Percentiles rank a stretch among this genome's conserved stretches.
Conservation (phyloP, 92 coral and sea anemone genomes). For the Porites divaricata region DNA sequence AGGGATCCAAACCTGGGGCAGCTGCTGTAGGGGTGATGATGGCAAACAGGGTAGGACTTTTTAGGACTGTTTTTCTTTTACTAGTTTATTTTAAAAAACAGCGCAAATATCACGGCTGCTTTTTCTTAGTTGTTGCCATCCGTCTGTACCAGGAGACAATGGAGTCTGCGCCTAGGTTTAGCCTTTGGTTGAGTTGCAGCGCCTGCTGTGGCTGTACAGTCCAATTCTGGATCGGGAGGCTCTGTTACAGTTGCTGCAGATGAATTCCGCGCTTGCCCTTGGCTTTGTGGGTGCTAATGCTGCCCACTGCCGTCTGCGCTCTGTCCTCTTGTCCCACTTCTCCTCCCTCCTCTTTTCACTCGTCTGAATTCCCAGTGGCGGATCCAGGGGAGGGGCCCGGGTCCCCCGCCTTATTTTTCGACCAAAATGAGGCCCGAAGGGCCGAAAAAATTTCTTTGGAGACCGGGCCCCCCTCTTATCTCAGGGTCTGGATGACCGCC, state of each 20-base stretch:
- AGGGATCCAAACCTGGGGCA: constrained; percentile 97
- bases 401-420: too few species aligned
- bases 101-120: background rate
- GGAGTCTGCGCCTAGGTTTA: background rate
- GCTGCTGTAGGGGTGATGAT: constrained; percentile 85
- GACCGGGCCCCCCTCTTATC: too few species aligned
- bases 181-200: too few species aligned
- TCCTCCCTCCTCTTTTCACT: background rate
- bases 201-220: too few species aligned
- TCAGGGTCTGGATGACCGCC: too few species aligned
- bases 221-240: too few species aligned
- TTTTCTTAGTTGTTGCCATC: background rate
- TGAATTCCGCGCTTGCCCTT: background rate
- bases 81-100: background rate
- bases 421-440: too few species aligned
- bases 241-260: too few species aligned
- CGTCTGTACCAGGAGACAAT: too few species aligned
- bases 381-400: too few species aligned
- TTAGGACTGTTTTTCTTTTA: background rate
- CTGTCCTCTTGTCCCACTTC: background rate
- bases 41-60: constrained; percentile 84
- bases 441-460: too few species aligned
- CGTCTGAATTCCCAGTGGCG: background rate
- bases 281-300: background rate
- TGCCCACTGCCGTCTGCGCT: background rate